A percentile compares a stretch with the other conserved stretches of the same genome.
Evolutionary conservation across 1,140 invertebrate species (phyloP).

Genomic region (Trinorchestia longiramus): DNA sequence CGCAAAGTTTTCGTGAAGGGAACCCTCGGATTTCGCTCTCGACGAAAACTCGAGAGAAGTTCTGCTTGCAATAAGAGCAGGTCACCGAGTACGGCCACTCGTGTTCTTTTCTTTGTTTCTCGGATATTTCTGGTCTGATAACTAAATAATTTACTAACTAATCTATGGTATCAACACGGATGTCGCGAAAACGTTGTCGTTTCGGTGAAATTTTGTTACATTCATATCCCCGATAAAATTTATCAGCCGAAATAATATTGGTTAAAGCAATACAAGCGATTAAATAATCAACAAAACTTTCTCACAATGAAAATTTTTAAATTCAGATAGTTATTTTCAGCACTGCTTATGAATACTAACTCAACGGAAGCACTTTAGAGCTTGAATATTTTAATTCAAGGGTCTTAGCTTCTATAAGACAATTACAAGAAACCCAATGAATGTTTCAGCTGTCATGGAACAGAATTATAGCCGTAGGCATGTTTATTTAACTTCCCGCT

Average conservation of each 20-base stretch:
- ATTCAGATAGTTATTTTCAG: not conserved
- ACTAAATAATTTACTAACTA: not conserved
- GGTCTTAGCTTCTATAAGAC: not conserved
- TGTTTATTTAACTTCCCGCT: not conserved
- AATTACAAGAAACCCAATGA: not conserved
- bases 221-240: not conserved
- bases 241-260: not conserved
- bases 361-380: not conserved
- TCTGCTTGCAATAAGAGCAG: not conserved
- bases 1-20: not conserved
- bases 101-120: not conserved
- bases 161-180: not conserved
- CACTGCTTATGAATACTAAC: not conserved
- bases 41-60: slow-evolving; percentile 22
- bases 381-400: too few species aligned
- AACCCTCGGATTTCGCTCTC: not conserved
- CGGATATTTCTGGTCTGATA: not conserved
- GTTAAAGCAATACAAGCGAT: too few species aligned
- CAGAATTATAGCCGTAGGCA: not conserved
- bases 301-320: not conserved
- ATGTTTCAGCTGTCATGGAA: not conserved
- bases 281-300: not conserved
- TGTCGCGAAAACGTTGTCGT: not conserved
- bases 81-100: slow-evolving; percentile 7
- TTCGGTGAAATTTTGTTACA: not conserved